Conservation (phyloP, 2,113 vertebrate genomes). For the Puntigrus tetrazona region DNA sequence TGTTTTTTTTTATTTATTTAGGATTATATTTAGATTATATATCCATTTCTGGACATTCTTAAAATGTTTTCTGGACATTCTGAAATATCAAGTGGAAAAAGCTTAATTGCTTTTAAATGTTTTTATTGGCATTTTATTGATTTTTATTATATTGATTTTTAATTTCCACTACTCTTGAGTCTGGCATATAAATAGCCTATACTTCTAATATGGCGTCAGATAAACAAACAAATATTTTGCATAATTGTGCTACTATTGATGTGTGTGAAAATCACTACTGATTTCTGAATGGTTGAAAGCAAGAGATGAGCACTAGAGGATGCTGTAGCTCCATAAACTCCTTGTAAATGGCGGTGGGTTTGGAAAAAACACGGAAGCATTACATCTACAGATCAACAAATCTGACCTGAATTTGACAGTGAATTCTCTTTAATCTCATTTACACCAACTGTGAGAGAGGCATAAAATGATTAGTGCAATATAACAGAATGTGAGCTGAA, state of each 20-base stretch:
- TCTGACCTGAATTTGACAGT: conserved; percentile 11
- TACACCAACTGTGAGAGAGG: too few species aligned
- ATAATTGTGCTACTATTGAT: not conserved
- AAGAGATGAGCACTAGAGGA: conserved; percentile 5
- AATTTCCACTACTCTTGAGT: not conserved
- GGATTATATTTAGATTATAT: not conserved
- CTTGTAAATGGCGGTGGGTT: not conserved
- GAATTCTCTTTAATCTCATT: not conserved
- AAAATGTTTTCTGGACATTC: not conserved
- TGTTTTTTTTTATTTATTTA: not conserved
- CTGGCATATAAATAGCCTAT: not conserved
- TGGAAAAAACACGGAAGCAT: conserved; percentile 18
- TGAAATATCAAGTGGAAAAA: not conserved
- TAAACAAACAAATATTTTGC: not conserved
- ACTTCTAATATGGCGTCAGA: not conserved
- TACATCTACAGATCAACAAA: conserved; percentile 11
- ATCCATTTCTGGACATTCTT: not conserved
- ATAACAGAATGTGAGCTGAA: not conserved
- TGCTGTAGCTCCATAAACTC: not conserved
- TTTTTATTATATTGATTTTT: not conserved
- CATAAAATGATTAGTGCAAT: not conserved
- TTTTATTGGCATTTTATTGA: not conserved
- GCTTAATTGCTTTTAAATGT: too few species aligned
- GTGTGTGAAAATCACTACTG: not conserved
- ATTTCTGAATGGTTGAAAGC: too few species aligned